A percentile compares a stretch with the other conserved stretches of the same genome.
Evolutionary conservation across 2,888 invertebrate species (phyloP).

Genomic region (Polymixis lichenea): DNA sequence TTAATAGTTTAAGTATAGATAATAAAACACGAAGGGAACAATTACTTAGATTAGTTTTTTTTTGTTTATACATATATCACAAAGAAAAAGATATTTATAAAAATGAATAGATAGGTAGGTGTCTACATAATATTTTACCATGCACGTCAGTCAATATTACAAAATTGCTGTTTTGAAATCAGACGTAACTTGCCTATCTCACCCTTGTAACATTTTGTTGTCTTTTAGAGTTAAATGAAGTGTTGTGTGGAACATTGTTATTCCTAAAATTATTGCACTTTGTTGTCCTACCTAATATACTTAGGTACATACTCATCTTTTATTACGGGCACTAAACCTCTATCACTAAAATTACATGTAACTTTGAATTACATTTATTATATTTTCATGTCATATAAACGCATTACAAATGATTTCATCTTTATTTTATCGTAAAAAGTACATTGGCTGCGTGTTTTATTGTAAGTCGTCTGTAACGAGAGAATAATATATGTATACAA

Average conservation of each 20-base stretch:
- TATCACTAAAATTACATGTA: constrained; percentile 36
- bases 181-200: not conserved
- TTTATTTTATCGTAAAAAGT: constrained; percentile 33
- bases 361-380: constrained; percentile 34
- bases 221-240: no score
- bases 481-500: not conserved
- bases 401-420: constrained; percentile 43
- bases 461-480: not conserved
- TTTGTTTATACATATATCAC: not conserved
- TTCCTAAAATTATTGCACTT: constrained; percentile 13
- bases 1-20: not conserved
- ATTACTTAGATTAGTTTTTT: not conserved
- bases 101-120: not conserved
- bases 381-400: constrained; percentile 28
- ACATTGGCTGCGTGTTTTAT: constrained; percentile 24
- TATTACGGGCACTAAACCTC: constrained; percentile 32
- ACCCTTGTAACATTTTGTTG: not conserved
- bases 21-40: not conserved
- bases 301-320: constrained; percentile 20
- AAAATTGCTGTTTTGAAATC: not conserved
- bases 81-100: not conserved
- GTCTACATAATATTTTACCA: no score
- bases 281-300: constrained; percentile 6
- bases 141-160: not conserved
- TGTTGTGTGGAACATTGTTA: not conserved